Base-by-base conservation (phyloP, 1,140 invertebrate genomes). In the Drosophila teissieri region DNA sequence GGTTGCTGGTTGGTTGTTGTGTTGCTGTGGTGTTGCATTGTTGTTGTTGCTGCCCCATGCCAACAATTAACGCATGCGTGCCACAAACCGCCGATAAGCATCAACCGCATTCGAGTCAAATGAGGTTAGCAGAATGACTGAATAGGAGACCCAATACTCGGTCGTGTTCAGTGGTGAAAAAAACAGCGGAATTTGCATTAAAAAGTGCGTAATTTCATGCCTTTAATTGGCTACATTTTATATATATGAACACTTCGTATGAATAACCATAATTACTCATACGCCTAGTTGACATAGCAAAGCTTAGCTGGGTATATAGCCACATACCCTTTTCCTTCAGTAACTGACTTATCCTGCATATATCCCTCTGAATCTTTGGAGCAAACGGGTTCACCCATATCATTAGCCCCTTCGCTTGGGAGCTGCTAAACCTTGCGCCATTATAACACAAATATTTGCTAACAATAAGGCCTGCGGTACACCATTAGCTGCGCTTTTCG, bases 391-490 rank as follows among this genome's bases (percentile, higher is more conserved):
- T 84, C 73, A 85, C 79, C 79, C 81, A 84, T 84, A 85, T 86
- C 82, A 85, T 85, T 85, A 85, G 78, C 73, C 73, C 48, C 78
- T 57, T 64, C 49, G 40, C 79, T 65, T 65, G 64, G 62, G 64
- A 52, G 64, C 64, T 68, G 56, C 57, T 78, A 79, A 85, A 70
- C 74, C 84, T 83, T 82, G 80, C 75, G 80, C 83, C 83, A 88
- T 88, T 88, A 88, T 88, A 89, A 89, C 83, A 89, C 83, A 88
- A 88, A 88, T 88, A 88, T 88, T 88, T 88, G 83, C 75, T 89
- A 88, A 88, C 83, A 88, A 89, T 88, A 89, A 82, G 52, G 75
- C 80, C 72, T 56, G 78, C 49, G 76, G 80, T 86, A 88, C 83
- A 60, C 83, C 83, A 86, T 86, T 86, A 86, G 84, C 46, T 22